A percentile compares a stretch with the other conserved stretches of the same genome.
These are phyloP conservation scores for Desmophyllum pertusum DNA, from an alignment of 92 coral and sea anemone genomes.

Conservation along the genomic window DNA sequence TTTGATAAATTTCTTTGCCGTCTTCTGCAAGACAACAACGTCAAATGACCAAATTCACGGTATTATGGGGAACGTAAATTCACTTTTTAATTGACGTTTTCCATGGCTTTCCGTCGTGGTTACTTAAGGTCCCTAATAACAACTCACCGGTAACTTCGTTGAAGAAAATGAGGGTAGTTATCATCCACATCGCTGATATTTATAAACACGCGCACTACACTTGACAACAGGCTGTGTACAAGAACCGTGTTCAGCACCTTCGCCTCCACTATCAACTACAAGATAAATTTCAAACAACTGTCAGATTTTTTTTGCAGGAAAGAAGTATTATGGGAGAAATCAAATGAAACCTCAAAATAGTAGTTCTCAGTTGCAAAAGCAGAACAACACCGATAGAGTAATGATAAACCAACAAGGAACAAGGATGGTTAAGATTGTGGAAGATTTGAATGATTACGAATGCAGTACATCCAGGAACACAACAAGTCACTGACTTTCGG, in stretches of 20 bases:
- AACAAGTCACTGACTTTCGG: not conserved
- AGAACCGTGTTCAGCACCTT: conserved; percentile 16
- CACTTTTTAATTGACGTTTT: too few species aligned
- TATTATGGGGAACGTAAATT: too few species aligned
- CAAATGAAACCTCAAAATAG: not conserved
- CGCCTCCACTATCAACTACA: conserved; percentile 76
- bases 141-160: conserved; percentile 65
- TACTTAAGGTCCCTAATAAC: too few species aligned
- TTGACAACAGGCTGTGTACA: conserved; percentile 10
- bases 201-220: conserved; percentile 55
- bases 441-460: not conserved
- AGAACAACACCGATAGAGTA: not conserved
- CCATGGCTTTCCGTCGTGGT: too few species aligned
- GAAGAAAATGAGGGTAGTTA: conserved; percentile 67
- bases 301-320: not conserved
- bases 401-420: not conserved
- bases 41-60: too few species aligned
- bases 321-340: not conserved
- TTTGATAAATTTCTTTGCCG: too few species aligned
- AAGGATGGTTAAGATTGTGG: not conserved
- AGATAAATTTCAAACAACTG: not conserved
- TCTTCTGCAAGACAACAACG: too few species aligned
- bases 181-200: conserved; percentile 83
- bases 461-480: not conserved
- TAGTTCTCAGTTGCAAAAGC: not conserved